These are phyloP conservation scores for Fratercula arctica DNA, from an alignment of 2,797 vertebrate genomes.

Conservation along the genomic window DNA sequence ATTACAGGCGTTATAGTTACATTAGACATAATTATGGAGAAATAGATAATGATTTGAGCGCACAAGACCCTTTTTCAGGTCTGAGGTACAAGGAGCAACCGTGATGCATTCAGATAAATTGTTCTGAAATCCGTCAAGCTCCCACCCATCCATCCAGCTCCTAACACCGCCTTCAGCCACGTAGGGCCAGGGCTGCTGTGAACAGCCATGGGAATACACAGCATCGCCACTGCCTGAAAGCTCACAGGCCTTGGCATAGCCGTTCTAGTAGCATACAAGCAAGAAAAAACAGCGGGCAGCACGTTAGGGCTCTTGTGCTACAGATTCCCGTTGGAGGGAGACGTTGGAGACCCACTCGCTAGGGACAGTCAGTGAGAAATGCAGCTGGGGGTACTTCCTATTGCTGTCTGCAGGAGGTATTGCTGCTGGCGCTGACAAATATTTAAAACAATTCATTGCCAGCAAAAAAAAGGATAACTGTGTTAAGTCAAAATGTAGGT, in stretches of 20 bases:
- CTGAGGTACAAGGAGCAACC: not conserved
- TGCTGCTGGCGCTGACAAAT: not conserved
- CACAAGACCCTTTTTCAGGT: not conserved
- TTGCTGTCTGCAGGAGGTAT: not conserved
- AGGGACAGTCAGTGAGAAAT: not conserved
- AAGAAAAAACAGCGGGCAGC: not conserved
- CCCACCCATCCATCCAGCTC: not conserved
- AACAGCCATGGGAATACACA: not conserved
- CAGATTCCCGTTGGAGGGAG: not conserved
- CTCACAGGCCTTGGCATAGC: not conserved
- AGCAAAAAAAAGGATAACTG: not conserved
- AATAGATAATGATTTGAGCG: not conserved
- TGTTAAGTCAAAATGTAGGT: not conserved
- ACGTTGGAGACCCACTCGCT: not conserved
- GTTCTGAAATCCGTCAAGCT: not conserved
- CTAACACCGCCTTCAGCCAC: rapidly evolving
- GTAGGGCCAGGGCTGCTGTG: not conserved
- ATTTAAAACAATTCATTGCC: not conserved
- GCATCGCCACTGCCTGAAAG: not conserved
- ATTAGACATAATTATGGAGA: not conserved
- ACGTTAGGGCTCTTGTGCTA: not conserved
- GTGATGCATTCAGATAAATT: not conserved
- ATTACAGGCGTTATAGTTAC: not conserved
- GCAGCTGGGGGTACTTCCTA: not conserved
- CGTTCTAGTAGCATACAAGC: not conserved